Base-by-base conservation (phyloP, 2,888 invertebrate species). In the Habroteleia sp. region DNA sequence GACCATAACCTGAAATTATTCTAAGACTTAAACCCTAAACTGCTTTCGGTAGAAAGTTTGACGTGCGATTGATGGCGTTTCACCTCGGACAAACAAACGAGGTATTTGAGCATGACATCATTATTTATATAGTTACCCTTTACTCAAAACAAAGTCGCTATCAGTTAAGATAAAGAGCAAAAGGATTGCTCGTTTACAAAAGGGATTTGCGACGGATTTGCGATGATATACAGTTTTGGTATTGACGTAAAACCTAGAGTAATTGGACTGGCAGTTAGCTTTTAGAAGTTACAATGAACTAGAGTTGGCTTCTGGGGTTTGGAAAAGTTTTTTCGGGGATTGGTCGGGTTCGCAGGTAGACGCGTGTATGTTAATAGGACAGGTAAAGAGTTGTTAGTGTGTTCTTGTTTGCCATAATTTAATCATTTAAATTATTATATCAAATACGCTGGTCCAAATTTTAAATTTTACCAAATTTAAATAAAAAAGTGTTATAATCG, bases 41-140 rank as follows among this genome's bases (percentile, higher is more conserved):
- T 37, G 16, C n/a, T 39, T 14, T 14, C 8, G 23, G 2, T 13
- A 8, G 8, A 8, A 23, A 23, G 11, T 46, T 46, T 17, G 46
- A 46, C 46, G 17, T 8, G 6, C 31, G 33, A 48, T 48, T 48
- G 48, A 48, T 48, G 48, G 48, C 11, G 33, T 20, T 50, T 33
- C 14, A 11, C 3, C 13, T 35, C 8, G 29, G 10, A 13, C 48
- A 8, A 23, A 50, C 33, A 33, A 50, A 23, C 48, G 48, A 23
- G n/a, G 0, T n/a, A 27, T 20, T 50, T 11, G 48, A 33, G 33
- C 3, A 33, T 35, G 33, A 50, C 48, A 50, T 31, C 17, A 17
- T 16, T 16, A 39, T 41, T 41, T 41, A 41, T 4, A 20, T 6
- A 11, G 11, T 23, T 25, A 27, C 14, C 25, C 16, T 37, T 52